These are phyloP conservation scores for Hafferia zeledoni DNA, from an alignment of 2,797 vertebrate species.

Conservation along the genomic window DNA sequence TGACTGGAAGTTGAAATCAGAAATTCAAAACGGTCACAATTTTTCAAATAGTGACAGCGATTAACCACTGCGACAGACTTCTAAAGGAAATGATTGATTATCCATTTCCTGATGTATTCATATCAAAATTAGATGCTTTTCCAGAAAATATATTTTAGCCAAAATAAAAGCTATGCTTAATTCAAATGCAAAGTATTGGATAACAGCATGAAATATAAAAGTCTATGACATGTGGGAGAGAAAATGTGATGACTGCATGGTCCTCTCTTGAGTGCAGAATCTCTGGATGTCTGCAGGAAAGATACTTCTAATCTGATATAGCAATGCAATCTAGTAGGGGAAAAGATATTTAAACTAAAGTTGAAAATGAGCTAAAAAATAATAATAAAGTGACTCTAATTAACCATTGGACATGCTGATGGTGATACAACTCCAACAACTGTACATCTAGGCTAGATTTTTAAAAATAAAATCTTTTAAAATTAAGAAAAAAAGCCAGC, in stretches of 20 bases:
- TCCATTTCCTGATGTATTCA: conserved; percentile 66
- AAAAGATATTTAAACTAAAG: background rate
- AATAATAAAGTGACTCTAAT: background rate
- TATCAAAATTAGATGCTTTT: conserved; percentile 64
- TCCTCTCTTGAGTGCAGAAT: background rate
- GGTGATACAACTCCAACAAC: background rate
- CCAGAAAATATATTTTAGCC: conserved; percentile 51
- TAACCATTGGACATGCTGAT: background rate
- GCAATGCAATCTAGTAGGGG: background rate
- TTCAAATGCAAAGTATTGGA: conserved; percentile 57
- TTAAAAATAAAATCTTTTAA: background rate
- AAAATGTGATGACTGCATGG: background rate
- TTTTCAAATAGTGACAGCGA: conserved; percentile 57
- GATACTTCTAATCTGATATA: background rate
- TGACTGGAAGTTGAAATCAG: conserved; percentile 69
- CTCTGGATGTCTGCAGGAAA: background rate
- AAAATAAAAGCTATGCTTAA: conserved; percentile 54
- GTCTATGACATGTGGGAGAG: background rate
- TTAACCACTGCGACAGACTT: conserved; percentile 65
- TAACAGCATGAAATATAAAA: conserved; percentile 30
- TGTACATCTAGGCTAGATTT: background rate
- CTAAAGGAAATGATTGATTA: conserved; percentile 64
- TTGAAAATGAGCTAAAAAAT: background rate
- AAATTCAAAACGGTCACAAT: conserved; percentile 68
- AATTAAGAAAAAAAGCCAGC: background rate